phyloP scores from a whole-genome alignment of 2,113 vertebrate genomes.

The Cercocebus atys region DNA sequence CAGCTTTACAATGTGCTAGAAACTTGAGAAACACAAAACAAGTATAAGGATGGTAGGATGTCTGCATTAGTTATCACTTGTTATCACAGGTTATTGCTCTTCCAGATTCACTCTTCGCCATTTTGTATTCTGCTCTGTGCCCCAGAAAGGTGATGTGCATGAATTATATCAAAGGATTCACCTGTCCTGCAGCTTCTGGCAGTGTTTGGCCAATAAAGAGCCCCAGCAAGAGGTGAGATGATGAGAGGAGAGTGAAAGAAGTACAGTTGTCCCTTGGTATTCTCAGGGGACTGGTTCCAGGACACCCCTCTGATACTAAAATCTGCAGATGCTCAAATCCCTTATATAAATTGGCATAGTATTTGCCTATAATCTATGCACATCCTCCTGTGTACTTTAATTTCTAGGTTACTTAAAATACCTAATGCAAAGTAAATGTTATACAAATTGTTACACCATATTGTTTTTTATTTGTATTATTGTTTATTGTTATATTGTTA shows the following conservation, averaged over 20 bases:
- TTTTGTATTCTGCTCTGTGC: background rate
- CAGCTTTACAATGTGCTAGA: background rate
- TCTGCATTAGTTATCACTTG: background rate
- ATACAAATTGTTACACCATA: background rate
- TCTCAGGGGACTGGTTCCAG: background rate
- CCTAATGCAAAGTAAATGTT: background rate
- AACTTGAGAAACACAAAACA: background rate
- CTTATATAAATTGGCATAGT: background rate
- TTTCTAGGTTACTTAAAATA: background rate
- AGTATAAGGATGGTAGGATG: background rate
- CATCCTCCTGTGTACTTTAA: background rate
- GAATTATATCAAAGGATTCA: background rate
- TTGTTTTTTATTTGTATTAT: background rate
- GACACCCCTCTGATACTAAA: background rate
- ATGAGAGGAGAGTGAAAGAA: background rate
- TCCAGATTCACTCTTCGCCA: background rate
- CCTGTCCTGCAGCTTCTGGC: background rate
- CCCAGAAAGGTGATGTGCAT: background rate
- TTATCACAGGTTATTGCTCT: background rate
- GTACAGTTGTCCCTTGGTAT: background rate
- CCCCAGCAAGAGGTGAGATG: background rate
- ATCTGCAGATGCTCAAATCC: background rate
- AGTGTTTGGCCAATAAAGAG: background rate
- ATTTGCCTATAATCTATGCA: background rate
- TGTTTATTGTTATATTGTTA: background rate